Evolutionary conservation across 1,140 invertebrate genomes (phyloP), one percentile per base, ranked within the genome.

Genomic region (Doryteuthis pealeii): DNA sequence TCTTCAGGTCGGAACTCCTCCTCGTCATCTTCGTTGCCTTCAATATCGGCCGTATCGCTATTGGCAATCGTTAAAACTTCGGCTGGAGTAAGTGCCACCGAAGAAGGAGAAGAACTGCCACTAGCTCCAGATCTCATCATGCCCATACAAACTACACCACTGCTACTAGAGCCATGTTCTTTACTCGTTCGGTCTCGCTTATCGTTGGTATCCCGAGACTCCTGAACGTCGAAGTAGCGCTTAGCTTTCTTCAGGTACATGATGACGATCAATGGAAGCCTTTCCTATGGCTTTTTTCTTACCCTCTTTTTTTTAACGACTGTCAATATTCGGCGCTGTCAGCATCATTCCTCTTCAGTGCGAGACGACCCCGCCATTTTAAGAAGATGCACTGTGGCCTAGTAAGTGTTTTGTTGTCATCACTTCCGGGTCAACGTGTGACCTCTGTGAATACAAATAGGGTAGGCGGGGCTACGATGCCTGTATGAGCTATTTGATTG

Each of bases 181-280:
- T 78, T 28, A 72, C 71, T 43, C 74, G 35, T 74, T 75, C 76
- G 67, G 74, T 76, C 76, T 77, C 54, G 58, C 72, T 22, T 73
- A 58, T 45, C 35, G 30, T 31, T 30, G 15, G 76, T 43, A 68
- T 83, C 80, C 71, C 75, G 76, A 22, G 68, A 62, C 71, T 83
- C 81, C 28, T 79, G 76, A 43, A 76, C 74, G 26, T 83, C 81
- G 15, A 81, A 75, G 54, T 78, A 74, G 70, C 81, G 80, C 65
- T 79, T 83, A 66, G 80, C 71, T 77, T 80, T 81, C 76, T 80
- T 76, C 67, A 83, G 79, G 79, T 83, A 81, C 81, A 83, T 83
- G 66, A 73, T 77, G 33, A 35, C 65, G 33, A 30, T 14, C 26
- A 22, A 35, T 22, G 28, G n/a, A 72, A 22, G 28, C 18, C 45